Conservation (phyloP, 2,113 vertebrate genomes). For the Pachypanchax playfairii region DNA sequence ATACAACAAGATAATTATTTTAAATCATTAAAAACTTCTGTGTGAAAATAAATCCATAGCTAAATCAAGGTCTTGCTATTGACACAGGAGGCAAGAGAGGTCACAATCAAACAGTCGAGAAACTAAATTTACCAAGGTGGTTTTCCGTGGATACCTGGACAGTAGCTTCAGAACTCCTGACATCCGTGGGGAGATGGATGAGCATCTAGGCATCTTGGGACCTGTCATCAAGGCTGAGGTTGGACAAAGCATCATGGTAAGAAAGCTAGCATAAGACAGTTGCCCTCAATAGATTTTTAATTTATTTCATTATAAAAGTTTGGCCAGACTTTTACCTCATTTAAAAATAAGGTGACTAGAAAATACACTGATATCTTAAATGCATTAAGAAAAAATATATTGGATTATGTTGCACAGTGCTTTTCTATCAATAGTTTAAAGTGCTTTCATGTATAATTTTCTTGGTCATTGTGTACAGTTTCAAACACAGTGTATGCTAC, state of each 20-base stretch:
- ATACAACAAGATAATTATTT: too few species aligned
- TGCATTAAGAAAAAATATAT: too few species aligned
- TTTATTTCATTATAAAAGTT: background rate
- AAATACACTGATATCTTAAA: too few species aligned
- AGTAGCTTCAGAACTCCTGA: constrained; percentile 82
- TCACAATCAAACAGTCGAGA: constrained; percentile 14
- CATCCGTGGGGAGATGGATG: constrained; percentile 83
- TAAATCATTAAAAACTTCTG: background rate
- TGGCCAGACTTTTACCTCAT: background rate
- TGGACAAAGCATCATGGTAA: constrained; percentile 89
- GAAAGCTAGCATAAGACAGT: background rate
- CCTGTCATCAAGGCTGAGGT: constrained; percentile 93
- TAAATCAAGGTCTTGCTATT: constrained; percentile 4
- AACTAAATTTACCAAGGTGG: constrained; percentile 84
- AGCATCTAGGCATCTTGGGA: constrained; percentile 93
- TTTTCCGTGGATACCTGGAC: constrained; percentile 90
- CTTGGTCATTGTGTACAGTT: too few species aligned
- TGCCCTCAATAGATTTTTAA: constrained; percentile 1
- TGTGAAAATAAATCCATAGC: background rate
- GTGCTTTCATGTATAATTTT: too few species aligned
- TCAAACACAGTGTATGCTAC: too few species aligned
- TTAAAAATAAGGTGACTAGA: too few species aligned
- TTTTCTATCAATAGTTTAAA: too few species aligned
- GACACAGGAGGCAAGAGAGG: constrained; percentile 51
- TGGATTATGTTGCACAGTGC: too few species aligned